Evolutionary conservation across 2,888 invertebrate genomes (phyloP), one percentile per base, ranked within the genome.

Genomic region (Acronicta aceris): DNA sequence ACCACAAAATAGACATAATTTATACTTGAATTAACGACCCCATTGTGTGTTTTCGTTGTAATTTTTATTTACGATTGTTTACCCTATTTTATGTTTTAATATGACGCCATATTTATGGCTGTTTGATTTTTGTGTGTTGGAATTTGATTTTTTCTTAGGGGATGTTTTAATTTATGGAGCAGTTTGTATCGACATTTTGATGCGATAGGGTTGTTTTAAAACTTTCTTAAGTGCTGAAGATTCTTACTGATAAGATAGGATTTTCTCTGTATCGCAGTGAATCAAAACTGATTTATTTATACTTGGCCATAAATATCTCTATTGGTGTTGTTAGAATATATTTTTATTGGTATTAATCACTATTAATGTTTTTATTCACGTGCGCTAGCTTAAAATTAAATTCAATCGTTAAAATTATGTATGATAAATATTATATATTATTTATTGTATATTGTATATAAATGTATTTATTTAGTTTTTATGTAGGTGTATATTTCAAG

Each of bases 21-120:
- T 93, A 93, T 91, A 85, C 75, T 81, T 81, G 86, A 91, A 93
- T 92, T 93, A 93, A 93, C 87, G 91, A 89, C 71, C 80, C 84
- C 83, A 88, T 92, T 93, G 93, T 94, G 85, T 89, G 88, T 87
- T 90, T 93, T 90, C 82, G 86, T 85, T 92, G 89, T 93, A 90
- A 92, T 92, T 88, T 93, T 93, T 93, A 94, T 94, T 94, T 93
- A 94, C 89, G 92, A 92, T 93, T 94, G 93, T 94, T 94, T 94
- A 93, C 88, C 88, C 90, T 89, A 90, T 90, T 94, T 94, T 94
- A 93, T 94, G 94, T 94, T 94, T 94, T 93, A 94, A 94, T 94
- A 93, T 88, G 89, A 79, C 81, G 76, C 82, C 63, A 82, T 89
- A 93, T 94, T 94, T 94, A 93, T 92, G 79, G 85, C 66, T 75